Percentiles rank a stretch among this genome's conserved stretches.
Conservation (phyloP, 2,113 vertebrate species). For the Chloropsis hardwickii region DNA sequence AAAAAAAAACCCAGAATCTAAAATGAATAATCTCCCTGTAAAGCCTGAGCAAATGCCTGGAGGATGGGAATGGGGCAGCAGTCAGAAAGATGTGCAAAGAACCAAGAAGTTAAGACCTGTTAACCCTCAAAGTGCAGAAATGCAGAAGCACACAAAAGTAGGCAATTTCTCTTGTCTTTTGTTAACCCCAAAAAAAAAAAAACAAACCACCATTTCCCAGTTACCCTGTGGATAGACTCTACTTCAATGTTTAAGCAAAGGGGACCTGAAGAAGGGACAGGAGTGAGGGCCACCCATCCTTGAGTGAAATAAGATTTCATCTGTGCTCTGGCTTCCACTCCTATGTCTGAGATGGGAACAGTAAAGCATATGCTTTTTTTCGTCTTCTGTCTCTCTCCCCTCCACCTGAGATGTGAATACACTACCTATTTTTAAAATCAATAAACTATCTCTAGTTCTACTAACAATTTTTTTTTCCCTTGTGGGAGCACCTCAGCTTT, state of each 20-base stretch:
- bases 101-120: accelerated
- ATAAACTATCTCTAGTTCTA: neutral
- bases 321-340: neutral
- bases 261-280: neutral
- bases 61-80: neutral
- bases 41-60: neutral
- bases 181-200: neutral
- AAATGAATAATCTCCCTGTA: neutral
- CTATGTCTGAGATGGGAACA: neutral
- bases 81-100: neutral
- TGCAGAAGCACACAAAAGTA: neutral
- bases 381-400: neutral
- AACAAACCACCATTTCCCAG: neutral
- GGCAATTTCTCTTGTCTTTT: neutral
- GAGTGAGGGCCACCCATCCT: neutral
- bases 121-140: neutral
- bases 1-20: neutral
- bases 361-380: neutral
- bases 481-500: neutral
- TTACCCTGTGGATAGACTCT: neutral
- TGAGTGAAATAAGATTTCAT: neutral
- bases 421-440: neutral
- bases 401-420: neutral
- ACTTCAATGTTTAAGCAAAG: neutral
- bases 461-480: neutral